These are phyloP conservation scores for Smittia sp. DNA, from an alignment of 2,888 invertebrate genomes.

Conservation along the genomic window DNA sequence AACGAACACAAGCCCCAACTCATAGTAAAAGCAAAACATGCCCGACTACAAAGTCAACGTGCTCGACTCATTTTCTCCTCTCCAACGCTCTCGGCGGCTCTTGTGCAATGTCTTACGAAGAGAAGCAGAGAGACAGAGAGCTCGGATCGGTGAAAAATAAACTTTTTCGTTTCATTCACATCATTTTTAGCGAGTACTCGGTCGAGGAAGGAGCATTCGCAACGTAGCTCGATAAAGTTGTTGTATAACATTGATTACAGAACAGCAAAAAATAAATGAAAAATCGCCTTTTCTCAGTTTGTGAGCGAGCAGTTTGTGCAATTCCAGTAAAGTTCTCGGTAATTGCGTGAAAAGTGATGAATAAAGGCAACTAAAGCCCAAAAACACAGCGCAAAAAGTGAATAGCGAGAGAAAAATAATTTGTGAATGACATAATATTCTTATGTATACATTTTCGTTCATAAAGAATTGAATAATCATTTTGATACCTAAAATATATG, in stretches of 20 bases:
- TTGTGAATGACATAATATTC: constrained; percentile 42
- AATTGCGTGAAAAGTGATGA: background rate
- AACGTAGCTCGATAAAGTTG: constrained; percentile 33
- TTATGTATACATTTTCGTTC: constrained; percentile 41
- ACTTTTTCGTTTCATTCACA: constrained; percentile 24
- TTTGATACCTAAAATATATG: constrained; percentile 40
- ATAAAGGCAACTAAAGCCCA: background rate
- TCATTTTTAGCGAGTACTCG: constrained; percentile 39
- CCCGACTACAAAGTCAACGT: background rate
- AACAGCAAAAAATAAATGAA: constrained; percentile 37
- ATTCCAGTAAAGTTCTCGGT: background rate
- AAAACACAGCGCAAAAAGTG: constrained; percentile 30
- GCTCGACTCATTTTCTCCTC: background rate
- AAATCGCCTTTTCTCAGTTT: constrained; percentile 19
- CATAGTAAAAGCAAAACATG: too few species aligned
- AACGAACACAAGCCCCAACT: background rate
- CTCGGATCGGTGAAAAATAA: background rate
- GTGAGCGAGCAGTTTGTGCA: background rate
- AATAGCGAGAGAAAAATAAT: constrained; percentile 35
- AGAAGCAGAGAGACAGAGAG: constrained; percentile 1
- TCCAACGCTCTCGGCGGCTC: background rate
- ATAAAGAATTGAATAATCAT: constrained; percentile 42
- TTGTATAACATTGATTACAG: constrained; percentile 41
- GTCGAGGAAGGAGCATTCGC: constrained; percentile 31
- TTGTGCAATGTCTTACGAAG: background rate